These are phyloP conservation scores for Meghimatium bilineatum DNA, from an alignment of 2,888 invertebrate genomes.

Conservation along the genomic window DNA sequence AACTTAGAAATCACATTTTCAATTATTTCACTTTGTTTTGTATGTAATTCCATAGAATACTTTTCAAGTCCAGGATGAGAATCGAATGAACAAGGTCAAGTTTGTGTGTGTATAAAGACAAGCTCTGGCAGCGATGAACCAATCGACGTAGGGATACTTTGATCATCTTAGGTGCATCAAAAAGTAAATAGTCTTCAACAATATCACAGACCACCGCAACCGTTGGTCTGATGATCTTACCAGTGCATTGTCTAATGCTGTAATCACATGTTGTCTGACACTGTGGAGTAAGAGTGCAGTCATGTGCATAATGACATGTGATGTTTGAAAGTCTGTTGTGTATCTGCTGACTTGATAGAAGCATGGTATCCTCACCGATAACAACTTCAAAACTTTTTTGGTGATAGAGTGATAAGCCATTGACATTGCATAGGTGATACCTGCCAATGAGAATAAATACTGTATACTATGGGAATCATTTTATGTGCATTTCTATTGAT, in stretches of 20 bases:
- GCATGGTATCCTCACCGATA: constrained; percentile 58
- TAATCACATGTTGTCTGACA: constrained; percentile 65
- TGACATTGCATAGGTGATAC: constrained; percentile 69
- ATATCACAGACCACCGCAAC: constrained; percentile 67
- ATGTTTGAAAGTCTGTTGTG: constrained; percentile 52
- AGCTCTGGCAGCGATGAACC: constrained; percentile 59
- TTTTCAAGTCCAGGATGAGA: constrained; percentile 62
- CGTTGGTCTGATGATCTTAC: constrained; percentile 58
- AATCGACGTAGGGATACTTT: constrained; percentile 56
- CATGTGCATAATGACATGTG: constrained; percentile 58
- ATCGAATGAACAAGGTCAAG: constrained; percentile 65
- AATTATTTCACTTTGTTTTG: constrained; percentile 53
- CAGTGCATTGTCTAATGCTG: constrained; percentile 56
- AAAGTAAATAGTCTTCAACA: constrained; percentile 65
- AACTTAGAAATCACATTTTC: neutral
- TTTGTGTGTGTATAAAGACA: constrained; percentile 47
- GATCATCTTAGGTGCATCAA: constrained; percentile 62
- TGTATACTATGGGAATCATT: no score
- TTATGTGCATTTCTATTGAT: no score
- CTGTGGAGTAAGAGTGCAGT: constrained; percentile 63
- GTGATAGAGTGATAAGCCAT: constrained; percentile 59
- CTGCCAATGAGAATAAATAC: constrained; percentile 32
- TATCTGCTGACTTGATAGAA: constrained; percentile 61
- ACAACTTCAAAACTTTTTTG: constrained; percentile 61
- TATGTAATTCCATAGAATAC: constrained; percentile 68